These are phyloP conservation scores for Ophthalmolycus amberensis DNA, from an alignment of 2,113 vertebrate species.

Conservation along the genomic window DNA sequence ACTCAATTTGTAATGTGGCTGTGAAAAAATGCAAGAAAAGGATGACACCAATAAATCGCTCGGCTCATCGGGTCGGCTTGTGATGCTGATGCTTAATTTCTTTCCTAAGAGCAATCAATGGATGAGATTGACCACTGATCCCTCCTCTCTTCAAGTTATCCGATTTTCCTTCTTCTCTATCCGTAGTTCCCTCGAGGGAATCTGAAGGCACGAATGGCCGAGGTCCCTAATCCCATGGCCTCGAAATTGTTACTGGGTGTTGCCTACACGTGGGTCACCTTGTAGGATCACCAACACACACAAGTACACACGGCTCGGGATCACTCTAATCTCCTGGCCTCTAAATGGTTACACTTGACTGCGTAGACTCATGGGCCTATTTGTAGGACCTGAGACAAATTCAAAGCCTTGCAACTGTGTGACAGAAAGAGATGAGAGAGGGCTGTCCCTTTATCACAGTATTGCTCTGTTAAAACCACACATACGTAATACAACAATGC, in stretches of 20 bases:
- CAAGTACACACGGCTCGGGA: conserved; percentile 23
- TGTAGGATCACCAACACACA: conserved; percentile 63
- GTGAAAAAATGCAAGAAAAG: background rate
- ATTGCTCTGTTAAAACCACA: background rate
- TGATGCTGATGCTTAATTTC: conserved; percentile 11
- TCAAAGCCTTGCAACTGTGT: conserved; percentile 31
- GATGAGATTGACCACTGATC: conserved; percentile 49
- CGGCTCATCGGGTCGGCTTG: conserved; percentile 19
- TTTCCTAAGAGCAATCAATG: conserved; percentile 51
- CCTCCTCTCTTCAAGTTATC: conserved; percentile 25
- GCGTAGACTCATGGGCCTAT: conserved; percentile 58
- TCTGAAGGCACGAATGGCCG: conserved; percentile 37
- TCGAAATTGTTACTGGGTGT: conserved; percentile 62
- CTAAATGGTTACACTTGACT: conserved; percentile 69
- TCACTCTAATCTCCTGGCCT: conserved; percentile 63
- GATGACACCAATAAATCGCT: background rate
- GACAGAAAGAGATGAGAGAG: background rate
- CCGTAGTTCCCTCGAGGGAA: conserved; percentile 55
- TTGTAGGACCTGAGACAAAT: conserved; percentile 35
- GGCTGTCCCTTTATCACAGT: background rate
- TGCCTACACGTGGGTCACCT: conserved; percentile 71
- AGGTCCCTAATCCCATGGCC: conserved; percentile 64
- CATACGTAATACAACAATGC: background rate
- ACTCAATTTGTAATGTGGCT: background rate
- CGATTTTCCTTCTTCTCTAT: conserved; percentile 23